Percentiles rank a stretch among this genome's conserved stretches.
phyloP scores from a whole-genome alignment of 1,140 invertebrate species.

The Neomicropteryx cornuta region DNA sequence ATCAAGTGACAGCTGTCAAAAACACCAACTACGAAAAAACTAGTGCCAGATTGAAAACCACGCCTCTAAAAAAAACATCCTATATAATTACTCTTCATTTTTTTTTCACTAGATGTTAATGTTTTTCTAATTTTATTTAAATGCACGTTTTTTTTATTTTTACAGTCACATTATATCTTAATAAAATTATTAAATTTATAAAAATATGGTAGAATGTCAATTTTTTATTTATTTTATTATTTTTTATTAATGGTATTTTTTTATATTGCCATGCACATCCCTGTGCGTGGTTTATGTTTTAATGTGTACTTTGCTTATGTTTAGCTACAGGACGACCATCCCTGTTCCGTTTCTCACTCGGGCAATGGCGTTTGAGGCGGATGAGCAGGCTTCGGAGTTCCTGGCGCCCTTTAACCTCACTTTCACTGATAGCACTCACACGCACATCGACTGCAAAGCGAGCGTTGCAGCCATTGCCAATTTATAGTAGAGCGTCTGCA shows the following conservation, averaged over 20 bases:
- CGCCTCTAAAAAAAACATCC: too few species aligned
- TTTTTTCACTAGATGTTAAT: too few species aligned
- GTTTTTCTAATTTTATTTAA: too few species aligned
- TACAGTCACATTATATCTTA: conserved; percentile 16
- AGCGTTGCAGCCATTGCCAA: conserved; percentile 51
- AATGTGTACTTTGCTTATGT: conserved; percentile 53
- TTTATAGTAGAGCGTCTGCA: conserved; percentile 26
- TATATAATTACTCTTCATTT: too few species aligned
- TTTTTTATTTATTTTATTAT: too few species aligned
- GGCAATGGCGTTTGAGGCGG: conserved; percentile 77
- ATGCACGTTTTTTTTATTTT: conserved; percentile 6
- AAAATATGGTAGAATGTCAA: too few species aligned
- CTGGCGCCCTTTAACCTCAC: conserved; percentile 68
- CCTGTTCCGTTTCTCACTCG: conserved; percentile 72
- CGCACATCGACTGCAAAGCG: conserved; percentile 77
- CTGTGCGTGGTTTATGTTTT: too few species aligned
- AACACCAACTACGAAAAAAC: too few species aligned
- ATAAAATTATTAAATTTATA: conserved; percentile 24
- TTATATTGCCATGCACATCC: too few species aligned
- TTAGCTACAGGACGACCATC: conserved; percentile 88
- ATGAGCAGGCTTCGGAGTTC: conserved; percentile 77
- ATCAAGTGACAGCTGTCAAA: too few species aligned
- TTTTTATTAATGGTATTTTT: too few species aligned
- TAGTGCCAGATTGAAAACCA: too few species aligned
- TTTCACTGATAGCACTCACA: conserved; percentile 57